Base-by-base conservation (phyloP, 2,113 vertebrate genomes). In the Redunca redunca region DNA sequence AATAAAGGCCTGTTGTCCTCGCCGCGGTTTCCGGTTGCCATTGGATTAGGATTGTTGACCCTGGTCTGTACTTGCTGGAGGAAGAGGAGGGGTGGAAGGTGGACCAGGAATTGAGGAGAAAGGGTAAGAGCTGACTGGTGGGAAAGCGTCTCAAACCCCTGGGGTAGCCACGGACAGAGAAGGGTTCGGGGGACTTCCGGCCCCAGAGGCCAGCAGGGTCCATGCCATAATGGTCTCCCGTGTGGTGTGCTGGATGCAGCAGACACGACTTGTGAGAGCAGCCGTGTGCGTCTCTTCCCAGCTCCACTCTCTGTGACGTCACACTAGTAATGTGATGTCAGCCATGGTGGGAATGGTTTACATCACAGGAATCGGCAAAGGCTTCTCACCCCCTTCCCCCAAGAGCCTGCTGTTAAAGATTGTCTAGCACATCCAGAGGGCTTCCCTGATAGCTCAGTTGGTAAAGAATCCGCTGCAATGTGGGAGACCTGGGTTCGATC, bases 231-330 rank as follows among this genome's bases (percentile, higher is more conserved):
- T 1, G 26, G 17, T 23, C 43, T 40, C 81, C n/a, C 40, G 0
- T 0, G 60, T 48, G 33, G 1, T 1, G 8, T 3, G 36, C 8
- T 9, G 30, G 9, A 0, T 4, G 43, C 74, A 33, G 43, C 87
- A n/a, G 33, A 21, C 5, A 6, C 17, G n/a, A 33, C 21, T 26
- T 0, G 0, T 21, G 82, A 46, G n/a, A 62, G 53, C 7, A 1
- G 7, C 5, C 0, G 0, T 5, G 13, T 36, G 40, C 67, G 4
- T 46, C 74, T 71, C 87, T 43, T 40, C 30, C 36, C 17, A 50
- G 6, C 19, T 33, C 40, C 48, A 7, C 67, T 2, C 2, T 46
- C 53, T 11, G 40, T 33, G 3, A 57, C 4, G 3, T 1, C 74
- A 62, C 21, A 2, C 8, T 4, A 6, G 81, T 1, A 28, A 36